Percentiles rank a stretch among this genome's conserved stretches.
Evolutionary conservation across 2,888 invertebrate genomes (phyloP).

Genomic region (Electrophaes corylata): DNA sequence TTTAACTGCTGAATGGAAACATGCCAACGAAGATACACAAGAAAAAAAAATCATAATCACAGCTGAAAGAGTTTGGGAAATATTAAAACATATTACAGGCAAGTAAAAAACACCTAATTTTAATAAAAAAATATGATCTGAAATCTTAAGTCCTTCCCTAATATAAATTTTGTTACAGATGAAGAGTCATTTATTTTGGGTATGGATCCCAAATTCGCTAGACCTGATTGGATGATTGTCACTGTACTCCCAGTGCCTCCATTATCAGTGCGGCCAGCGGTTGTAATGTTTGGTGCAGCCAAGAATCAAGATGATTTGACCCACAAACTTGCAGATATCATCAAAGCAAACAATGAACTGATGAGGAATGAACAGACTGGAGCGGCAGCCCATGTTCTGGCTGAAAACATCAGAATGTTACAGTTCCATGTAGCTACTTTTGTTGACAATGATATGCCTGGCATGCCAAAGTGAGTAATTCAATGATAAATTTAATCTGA

Average conservation of each 20-base stretch:
- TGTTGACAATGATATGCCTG: constrained; percentile 99
- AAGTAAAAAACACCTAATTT: background rate
- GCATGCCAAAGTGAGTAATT: constrained; percentile 90
- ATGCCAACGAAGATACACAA: constrained; percentile 98
- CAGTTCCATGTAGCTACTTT: constrained; percentile 99
- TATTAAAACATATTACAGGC: constrained; percentile 95
- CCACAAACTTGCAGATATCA: constrained; percentile 98
- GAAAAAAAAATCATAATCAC: constrained; percentile 97
- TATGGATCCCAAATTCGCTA: constrained; percentile 98
- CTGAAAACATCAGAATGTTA: constrained; percentile 98
- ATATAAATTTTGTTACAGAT: constrained; percentile 79
- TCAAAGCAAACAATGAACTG: constrained; percentile 98
- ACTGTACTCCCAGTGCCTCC: constrained; percentile 99
- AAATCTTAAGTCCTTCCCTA: background rate
- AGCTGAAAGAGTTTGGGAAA: constrained; percentile 98
- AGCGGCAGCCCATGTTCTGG: constrained; percentile 98
- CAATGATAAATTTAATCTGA: constrained; percentile 4
- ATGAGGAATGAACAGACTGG: constrained; percentile 97
- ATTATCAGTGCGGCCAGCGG: constrained; percentile 97
- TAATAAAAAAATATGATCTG: background rate
- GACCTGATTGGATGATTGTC: constrained; percentile 99
- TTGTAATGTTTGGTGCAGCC: constrained; percentile 99
- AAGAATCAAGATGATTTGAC: constrained; percentile 99
- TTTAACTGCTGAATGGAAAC: constrained; percentile 98
- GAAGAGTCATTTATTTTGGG: constrained; percentile 97